Percentiles rank a stretch among this genome's conserved stretches.
These are phyloP conservation scores for Candoia aspera DNA, from an alignment of 2,113 vertebrate genomes.

Conservation along the genomic window DNA sequence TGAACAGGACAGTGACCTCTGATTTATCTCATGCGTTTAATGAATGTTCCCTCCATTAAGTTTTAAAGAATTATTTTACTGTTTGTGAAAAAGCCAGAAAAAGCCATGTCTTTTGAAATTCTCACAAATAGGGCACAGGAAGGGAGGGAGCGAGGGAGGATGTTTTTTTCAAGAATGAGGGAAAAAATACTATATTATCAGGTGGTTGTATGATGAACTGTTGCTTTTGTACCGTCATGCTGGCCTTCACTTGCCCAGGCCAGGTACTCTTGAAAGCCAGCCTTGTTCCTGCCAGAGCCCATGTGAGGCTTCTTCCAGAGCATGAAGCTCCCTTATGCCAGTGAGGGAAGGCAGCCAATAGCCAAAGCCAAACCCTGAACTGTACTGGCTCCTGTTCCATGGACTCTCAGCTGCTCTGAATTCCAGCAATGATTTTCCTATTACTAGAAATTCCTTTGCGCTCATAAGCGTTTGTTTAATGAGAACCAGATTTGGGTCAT, in stretches of 20 bases:
- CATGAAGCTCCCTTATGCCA: background rate
- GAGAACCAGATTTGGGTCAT: conserved; percentile 70
- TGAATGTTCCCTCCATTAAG: background rate
- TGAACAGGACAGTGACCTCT: background rate
- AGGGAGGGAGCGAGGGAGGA: background rate
- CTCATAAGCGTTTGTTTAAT: conserved; percentile 65
- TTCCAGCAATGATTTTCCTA: conserved; percentile 62
- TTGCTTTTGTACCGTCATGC: background rate
- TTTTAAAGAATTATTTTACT: background rate
- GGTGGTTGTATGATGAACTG: background rate
- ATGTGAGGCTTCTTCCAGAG: conserved; percentile 29
- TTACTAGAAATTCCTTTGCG: conserved; percentile 52
- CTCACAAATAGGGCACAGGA: background rate
- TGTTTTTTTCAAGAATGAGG: background rate
- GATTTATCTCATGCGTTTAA: background rate
- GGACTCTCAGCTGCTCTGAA: conserved; percentile 43
- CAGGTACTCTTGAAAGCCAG: background rate
- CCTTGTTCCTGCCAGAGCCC: background rate
- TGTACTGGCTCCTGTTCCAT: conserved; percentile 24
- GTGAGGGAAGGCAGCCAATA: background rate
- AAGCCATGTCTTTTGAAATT: background rate
- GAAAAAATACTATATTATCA: background rate
- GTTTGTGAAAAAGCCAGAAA: background rate
- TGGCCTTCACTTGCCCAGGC: conserved; percentile 6
- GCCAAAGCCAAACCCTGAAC: conserved; percentile 4